Conservation (phyloP, 2,113 vertebrate species). For the Chrysochloris asiatica region DNA sequence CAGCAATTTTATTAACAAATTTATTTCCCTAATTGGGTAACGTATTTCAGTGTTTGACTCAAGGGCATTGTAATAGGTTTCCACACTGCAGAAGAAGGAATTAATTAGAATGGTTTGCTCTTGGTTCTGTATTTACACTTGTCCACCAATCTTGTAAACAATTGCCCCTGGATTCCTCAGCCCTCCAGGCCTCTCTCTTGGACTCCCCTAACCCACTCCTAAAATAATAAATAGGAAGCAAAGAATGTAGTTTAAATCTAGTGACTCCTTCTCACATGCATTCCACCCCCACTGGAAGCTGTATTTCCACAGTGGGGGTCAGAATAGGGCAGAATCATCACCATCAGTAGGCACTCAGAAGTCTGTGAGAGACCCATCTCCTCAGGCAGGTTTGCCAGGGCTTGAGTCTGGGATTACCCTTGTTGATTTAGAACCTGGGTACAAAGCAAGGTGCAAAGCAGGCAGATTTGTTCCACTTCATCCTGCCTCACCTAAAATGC, state of each 20-base stretch:
- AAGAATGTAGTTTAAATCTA: slow-evolving; percentile 40
- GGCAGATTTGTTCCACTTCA: not conserved
- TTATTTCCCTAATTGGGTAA: slow-evolving; percentile 76
- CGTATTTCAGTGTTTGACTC: slow-evolving; percentile 52
- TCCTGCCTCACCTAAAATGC: not conserved
- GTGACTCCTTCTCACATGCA: not conserved
- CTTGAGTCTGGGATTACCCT: not conserved
- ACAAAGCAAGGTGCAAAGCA: not conserved
- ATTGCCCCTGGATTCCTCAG: slow-evolving; percentile 61
- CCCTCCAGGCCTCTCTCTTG: slow-evolving; percentile 52
- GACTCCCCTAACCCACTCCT: not conserved
- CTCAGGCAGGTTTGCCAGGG: not conserved
- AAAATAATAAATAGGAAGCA: slow-evolving; percentile 56
- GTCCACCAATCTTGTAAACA: slow-evolving; percentile 84
- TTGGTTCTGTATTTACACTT: slow-evolving; percentile 69
- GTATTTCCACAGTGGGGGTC: slow-evolving; percentile 26
- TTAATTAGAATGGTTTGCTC: slow-evolving; percentile 66
- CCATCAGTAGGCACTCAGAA: not conserved
- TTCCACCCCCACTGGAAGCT: slow-evolving; percentile 27
- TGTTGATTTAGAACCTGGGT: not conserved
- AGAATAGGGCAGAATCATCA: slow-evolving; percentile 3
- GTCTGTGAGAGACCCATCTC: not conserved
- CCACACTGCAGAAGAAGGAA: slow-evolving; percentile 79
- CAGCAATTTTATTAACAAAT: slow-evolving; percentile 84
- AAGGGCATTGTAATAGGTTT: slow-evolving; percentile 69